A percentile compares a stretch with the other conserved stretches of the same genome.
Evolutionary conservation across 35 echinoderm and acorn worm genomes (phyloP).

Genomic region (Strongylocentrotus purpuratus): DNA sequence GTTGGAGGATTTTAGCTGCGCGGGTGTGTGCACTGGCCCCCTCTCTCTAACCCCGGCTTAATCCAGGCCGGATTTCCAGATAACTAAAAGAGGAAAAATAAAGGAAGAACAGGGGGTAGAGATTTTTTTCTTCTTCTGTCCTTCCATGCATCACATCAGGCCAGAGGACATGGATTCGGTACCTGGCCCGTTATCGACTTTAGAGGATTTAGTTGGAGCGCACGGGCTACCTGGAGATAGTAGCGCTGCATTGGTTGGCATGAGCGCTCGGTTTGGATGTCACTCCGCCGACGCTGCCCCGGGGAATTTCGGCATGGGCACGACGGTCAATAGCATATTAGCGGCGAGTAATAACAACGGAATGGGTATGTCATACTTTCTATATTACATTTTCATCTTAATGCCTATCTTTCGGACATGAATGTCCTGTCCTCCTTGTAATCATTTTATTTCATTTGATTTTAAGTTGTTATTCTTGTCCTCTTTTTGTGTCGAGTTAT

Average conservation of each 20-base stretch:
- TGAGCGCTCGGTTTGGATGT: slow-evolving; percentile 45
- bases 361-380: not conserved
- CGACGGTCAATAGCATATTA: slow-evolving; percentile 40
- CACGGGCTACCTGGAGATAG: slow-evolving; percentile 17
- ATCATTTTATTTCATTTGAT: not conserved
- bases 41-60: slow-evolving; percentile 44
- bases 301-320: slow-evolving; percentile 33
- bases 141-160: not conserved
- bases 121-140: not conserved
- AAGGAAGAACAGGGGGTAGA: not conserved
- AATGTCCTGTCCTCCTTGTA: not conserved
- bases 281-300: slow-evolving; percentile 38
- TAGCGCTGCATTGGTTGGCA: slow-evolving; percentile 4
- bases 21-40: slow-evolving; percentile 33
- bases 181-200: slow-evolving; percentile 51
- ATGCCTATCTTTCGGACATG: not conserved
- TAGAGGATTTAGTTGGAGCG: slow-evolving; percentile 37
- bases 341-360: slow-evolving; percentile 21
- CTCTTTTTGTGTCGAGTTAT: not conserved
- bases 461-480: not conserved
- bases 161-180: slow-evolving; percentile 38
- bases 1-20: not conserved
- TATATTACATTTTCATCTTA: not conserved
- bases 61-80: slow-evolving; percentile 42
- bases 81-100: slow-evolving; percentile 36